These are phyloP conservation scores for Cheiracanthium punctorium DNA, from an alignment of 2,888 invertebrate species.

Conservation along the genomic window DNA sequence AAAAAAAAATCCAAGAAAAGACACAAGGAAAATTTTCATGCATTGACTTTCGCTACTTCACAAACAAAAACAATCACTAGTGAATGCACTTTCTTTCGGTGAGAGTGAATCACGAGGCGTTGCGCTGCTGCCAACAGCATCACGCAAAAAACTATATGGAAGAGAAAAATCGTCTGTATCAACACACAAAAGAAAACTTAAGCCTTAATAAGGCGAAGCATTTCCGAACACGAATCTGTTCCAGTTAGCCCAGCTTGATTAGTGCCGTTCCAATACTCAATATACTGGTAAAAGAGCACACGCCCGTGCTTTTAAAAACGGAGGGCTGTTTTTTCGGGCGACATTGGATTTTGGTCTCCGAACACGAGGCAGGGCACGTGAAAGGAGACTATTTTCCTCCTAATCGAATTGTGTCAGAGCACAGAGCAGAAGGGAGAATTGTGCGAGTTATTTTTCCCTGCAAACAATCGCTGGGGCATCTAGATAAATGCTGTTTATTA, in stretches of 20 bases:
- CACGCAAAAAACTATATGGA: too few species aligned
- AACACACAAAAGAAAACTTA: too few species aligned
- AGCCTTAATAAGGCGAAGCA: neutral
- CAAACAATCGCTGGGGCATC: neutral
- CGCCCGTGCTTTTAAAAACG: too few species aligned
- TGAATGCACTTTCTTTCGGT: too few species aligned
- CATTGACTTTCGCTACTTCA: too few species aligned
- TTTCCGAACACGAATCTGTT: neutral
- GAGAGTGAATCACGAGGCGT: too few species aligned
- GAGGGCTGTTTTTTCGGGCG: neutral
- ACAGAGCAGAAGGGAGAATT: neutral
- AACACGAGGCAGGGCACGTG: neutral
- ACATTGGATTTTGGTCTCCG: neutral
- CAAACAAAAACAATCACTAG: too few species aligned
- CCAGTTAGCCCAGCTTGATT: neutral
- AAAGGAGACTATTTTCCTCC: neutral
- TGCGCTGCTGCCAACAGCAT: too few species aligned
- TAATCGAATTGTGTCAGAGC: neutral
- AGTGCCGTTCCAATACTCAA: neutral
- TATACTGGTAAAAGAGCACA: too few species aligned
- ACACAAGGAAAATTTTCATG: too few species aligned
- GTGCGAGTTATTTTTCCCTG: neutral
- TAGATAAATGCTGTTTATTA: neutral
- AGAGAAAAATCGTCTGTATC: neutral
- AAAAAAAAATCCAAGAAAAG: too few species aligned